A percentile compares a stretch with the other conserved stretches of the same genome.
Conservation (phyloP, 2,113 vertebrate species). For the Tichodroma muraria region DNA sequence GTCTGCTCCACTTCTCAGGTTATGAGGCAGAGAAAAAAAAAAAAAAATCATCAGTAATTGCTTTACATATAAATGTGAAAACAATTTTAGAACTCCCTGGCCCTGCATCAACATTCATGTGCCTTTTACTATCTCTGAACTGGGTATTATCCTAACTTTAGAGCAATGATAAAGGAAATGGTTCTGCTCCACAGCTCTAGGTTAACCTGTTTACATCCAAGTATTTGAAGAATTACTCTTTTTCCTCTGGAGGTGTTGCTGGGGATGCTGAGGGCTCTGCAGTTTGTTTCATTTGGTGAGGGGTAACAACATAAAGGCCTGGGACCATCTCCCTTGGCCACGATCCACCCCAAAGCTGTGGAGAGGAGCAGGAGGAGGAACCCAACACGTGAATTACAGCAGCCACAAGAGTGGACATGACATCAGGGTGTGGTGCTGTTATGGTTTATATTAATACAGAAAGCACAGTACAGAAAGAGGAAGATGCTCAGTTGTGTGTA, state of each 20-base stretch:
- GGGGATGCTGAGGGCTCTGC: not conserved
- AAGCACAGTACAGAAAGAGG: not conserved
- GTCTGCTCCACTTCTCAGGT: slow-evolving; percentile 47
- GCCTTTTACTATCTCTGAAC: slow-evolving; percentile 9
- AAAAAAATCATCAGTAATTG: slow-evolving; percentile 23
- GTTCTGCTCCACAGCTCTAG: not conserved
- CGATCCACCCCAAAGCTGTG: not conserved
- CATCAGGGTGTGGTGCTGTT: accelerated
- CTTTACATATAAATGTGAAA: slow-evolving; percentile 53
- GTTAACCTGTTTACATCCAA: not conserved
- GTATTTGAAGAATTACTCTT: not conserved
- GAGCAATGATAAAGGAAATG: not conserved
- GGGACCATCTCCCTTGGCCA: not conserved
- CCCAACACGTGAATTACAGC: accelerated
- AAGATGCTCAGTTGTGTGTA: not conserved
- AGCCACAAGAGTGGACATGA: accelerated
- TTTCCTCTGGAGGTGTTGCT: not conserved
- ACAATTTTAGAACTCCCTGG: slow-evolving; percentile 56
- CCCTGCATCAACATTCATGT: slow-evolving; percentile 4
- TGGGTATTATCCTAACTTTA: not conserved
- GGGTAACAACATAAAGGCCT: not conserved
- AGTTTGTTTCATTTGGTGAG: not conserved
- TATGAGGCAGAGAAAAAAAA: slow-evolving; percentile 32
- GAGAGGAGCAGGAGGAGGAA: not conserved
- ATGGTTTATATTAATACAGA: accelerated